These are phyloP conservation scores for Phylloscopus collybita DNA, from an alignment of 2,797 vertebrate genomes.

Conservation along the genomic window DNA sequence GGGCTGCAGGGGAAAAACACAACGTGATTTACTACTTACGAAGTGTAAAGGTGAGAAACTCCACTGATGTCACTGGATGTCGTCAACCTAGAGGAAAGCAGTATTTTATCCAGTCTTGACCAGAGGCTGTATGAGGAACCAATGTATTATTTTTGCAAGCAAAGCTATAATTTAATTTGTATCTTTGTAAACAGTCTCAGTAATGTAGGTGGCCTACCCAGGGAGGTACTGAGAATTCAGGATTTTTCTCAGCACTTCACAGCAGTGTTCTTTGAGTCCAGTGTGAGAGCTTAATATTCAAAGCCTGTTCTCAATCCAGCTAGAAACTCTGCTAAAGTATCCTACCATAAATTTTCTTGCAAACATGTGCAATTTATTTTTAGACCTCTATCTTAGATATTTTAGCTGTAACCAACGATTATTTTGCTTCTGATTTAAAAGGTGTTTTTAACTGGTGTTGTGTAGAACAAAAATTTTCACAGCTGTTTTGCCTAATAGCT, in stretches of 20 bases:
- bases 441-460: not conserved
- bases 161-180: not conserved
- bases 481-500: not conserved
- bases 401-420: not conserved
- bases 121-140: constrained; percentile 28
- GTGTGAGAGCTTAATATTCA: not conserved
- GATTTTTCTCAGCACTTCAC: not conserved
- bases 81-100: not conserved
- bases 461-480: not conserved
- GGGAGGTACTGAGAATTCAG: not conserved
- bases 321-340: not conserved
- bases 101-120: not conserved
- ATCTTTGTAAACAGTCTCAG: not conserved
- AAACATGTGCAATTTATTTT: not conserved
- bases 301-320: not conserved
- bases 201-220: not conserved
- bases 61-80: not conserved
- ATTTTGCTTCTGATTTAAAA: not conserved
- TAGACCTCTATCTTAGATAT: not conserved
- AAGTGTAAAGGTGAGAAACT: not conserved
- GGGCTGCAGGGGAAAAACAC: not conserved
- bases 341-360: not conserved
- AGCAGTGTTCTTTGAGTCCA: not conserved
- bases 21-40: rapidly evolving
- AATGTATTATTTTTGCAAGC: constrained; percentile 19